These are phyloP conservation scores for Corvus cornix DNA, from an alignment of 2,113 vertebrate species.

Conservation along the genomic window DNA sequence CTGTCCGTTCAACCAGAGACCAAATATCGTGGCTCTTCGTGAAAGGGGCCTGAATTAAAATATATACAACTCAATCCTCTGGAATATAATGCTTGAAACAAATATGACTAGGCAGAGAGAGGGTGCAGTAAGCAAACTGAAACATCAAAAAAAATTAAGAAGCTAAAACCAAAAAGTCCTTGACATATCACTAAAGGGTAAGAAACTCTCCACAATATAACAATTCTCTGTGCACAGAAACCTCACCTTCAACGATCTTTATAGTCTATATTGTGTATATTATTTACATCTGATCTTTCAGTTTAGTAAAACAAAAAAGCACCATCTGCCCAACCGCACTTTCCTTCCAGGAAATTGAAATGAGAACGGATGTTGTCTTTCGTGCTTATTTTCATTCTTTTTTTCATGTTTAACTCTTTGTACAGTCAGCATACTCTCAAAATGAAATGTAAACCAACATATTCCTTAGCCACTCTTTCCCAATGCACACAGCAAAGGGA, in stretches of 20 bases:
- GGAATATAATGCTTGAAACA: background rate
- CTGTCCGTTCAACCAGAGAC: background rate
- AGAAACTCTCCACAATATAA: background rate
- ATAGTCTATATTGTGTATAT: background rate
- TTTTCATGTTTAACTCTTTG: constrained; percentile 57
- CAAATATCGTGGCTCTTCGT: background rate
- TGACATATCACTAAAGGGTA: background rate
- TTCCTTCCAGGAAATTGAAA: constrained; percentile 81
- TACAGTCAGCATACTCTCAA: constrained; percentile 30
- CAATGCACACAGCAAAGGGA: background rate
- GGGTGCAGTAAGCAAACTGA: background rate
- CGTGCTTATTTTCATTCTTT: constrained; percentile 66
- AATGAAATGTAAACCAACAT: background rate
- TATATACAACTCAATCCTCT: background rate
- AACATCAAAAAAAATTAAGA: background rate
- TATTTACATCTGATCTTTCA: constrained; percentile 69
- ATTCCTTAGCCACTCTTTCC: background rate
- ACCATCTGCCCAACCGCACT: constrained; percentile 78
- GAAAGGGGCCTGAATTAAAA: background rate
- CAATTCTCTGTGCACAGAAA: background rate
- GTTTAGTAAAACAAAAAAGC: constrained; percentile 74
- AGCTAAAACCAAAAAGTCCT: background rate
- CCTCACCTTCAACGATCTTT: background rate
- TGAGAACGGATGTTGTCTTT: constrained; percentile 82
- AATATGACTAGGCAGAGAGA: background rate